Evolutionary conservation across 2,797 vertebrate species (phyloP), one percentile per base, ranked within the genome.

Genomic region (Spheniscus humboldti): DNA sequence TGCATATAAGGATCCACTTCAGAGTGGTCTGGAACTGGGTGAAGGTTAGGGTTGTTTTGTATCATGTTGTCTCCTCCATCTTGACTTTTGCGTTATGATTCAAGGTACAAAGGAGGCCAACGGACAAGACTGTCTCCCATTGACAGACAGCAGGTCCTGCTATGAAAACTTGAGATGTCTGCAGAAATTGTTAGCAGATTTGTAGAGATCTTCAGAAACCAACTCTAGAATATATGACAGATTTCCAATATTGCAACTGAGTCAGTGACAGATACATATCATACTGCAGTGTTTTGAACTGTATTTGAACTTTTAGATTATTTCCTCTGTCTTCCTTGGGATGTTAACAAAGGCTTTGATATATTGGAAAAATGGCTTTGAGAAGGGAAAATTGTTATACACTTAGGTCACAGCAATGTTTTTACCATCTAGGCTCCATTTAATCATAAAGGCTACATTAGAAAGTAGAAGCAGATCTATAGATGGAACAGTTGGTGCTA

Each of bases 391-490:
- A 88, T 56, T 4, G 3, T 52, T 83, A 43, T 74, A 35, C 14
- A 12, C 6, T 10, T 72, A 55, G 9, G 7, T 52, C n/a, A 41
- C 3, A 1, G 57, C 20, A 63, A 24, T 1, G 0, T 45, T 77
- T 93, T 88, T 71, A 23, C n/a, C 6, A 2, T 60, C 20, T 72
- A 18, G 24, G 16, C 23, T 75, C 14, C 9, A 24, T 87, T 66
- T 91, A 62, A 33, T 39, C 14, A 31, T 52, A 77, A 86, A 86
- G 18, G 5, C 22, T 74, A 25, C 18, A 16, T 50, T 79, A 57
- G 19, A 63, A 92, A 87, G 71, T 56, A 52, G 85, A 55, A 62
- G 27, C 16, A 45, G 13, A 60, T 35, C 35, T 50, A 3, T 5
- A 39, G 43, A 47, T 27, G 19, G 20, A 81, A 48, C 30, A 31